Percentiles rank a stretch among this genome's conserved stretches.
These are phyloP conservation scores for Perithous albicinctus DNA, from an alignment of 2,888 invertebrate genomes.

Conservation along the genomic window DNA sequence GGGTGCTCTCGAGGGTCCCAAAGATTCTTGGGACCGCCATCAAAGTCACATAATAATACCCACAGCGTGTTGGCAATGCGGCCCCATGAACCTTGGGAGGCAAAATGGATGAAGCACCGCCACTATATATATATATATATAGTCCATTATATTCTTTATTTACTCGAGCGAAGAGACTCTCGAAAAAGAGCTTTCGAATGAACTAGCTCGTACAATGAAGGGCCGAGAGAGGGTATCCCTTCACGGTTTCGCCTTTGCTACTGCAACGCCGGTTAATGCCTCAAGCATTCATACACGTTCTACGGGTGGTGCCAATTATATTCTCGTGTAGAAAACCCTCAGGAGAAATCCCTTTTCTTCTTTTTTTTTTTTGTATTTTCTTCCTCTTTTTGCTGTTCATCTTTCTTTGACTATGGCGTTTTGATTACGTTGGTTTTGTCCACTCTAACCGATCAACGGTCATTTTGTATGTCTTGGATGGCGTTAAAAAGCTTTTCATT, in stretches of 20 bases:
- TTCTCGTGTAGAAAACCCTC: constrained; percentile 77
- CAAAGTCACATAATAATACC: constrained; percentile 64
- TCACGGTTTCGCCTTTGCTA: constrained; percentile 39
- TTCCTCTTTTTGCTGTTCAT: constrained; percentile 44
- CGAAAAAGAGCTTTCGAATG: constrained; percentile 70
- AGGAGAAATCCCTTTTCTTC: constrained; percentile 18
- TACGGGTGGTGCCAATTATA: constrained; percentile 79
- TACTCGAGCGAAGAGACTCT: constrained; percentile 69
- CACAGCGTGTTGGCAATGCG: constrained; percentile 34
- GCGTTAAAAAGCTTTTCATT: not conserved
- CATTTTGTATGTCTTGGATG: not conserved
- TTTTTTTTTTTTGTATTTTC: no score
- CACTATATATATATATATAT: no score
- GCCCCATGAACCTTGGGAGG: constrained; percentile 51
- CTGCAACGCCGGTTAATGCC: not conserved
- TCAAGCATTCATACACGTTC: constrained; percentile 57
- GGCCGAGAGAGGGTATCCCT: constrained; percentile 53
- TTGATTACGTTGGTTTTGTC: constrained; percentile 24
- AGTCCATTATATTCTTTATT: constrained; percentile 71
- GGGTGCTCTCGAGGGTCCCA: constrained; percentile 60
- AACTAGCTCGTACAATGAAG: constrained; percentile 67
- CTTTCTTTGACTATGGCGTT: constrained; percentile 23
- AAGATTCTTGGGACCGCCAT: constrained; percentile 55
- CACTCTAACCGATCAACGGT: constrained; percentile 1
- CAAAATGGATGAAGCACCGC: constrained; percentile 27